Evolutionary conservation across 2,797 vertebrate species (phyloP), one percentile per base, ranked within the genome.

Genomic region (Taenioides sp.): DNA sequence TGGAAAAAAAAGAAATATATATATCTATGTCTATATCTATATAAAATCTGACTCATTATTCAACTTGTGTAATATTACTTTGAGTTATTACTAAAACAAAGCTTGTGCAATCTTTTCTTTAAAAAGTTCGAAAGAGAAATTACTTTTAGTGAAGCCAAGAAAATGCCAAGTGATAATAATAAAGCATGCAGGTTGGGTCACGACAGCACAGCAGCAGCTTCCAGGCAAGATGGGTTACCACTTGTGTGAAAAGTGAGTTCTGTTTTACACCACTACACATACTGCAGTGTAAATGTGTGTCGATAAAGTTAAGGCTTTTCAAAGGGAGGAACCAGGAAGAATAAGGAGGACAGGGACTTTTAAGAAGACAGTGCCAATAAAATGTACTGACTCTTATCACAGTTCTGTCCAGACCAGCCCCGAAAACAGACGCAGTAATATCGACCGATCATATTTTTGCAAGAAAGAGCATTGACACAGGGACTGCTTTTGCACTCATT

Each of bases 401-500:
- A 99, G 94, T 98, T 96, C 87, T 91, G 89, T 95, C 97, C 97
- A 80, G 95, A 95, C 98, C 97, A 99, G 96, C 96, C 97, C 84
- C 92, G 92, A 93, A 95, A 92, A 95, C 98, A 99, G 94, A 92
- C 88, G 95, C 98, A 99, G 95, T 94, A 96, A 98, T 98, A 99
- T 96, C 97, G 95, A 91, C 98, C 97, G 96, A 99, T 98, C 94
- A 98, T 93, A 95, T 99, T 98, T 98, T 98, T 99, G 97, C 98
- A 99, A 94, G 94, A 96, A 85, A 93, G 83, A 95, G 97, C 96
- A 84, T 98, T 96, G 92, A 94, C 91, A 89, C 98, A 99, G 92
- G 96, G 97, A 78, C 93, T 95, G 90, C 92, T 94, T 86, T 94
- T 90, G 87, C 97, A 99, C 91, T 99, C 97, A 96, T 99, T 97